Percentiles rank a stretch among this genome's conserved stretches.
Evolutionary conservation across 2,888 invertebrate species (phyloP).

Genomic region (Nomada ruficornis): DNA sequence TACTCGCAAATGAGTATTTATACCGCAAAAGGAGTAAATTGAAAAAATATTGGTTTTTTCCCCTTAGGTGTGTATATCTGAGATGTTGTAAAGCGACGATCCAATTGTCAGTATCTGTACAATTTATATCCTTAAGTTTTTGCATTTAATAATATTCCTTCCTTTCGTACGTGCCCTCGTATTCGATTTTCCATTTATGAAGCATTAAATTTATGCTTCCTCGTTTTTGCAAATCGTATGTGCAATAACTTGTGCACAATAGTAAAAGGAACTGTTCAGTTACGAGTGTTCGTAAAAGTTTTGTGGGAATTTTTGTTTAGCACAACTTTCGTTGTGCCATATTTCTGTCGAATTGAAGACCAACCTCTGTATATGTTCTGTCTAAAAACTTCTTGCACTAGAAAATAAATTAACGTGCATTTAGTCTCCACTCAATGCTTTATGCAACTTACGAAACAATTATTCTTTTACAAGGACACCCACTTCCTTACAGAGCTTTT

Average conservation of each 20-base stretch:
- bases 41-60: neutral
- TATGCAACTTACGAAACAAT: neutral
- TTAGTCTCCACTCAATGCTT: neutral
- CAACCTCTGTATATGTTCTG: too few species aligned
- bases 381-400: neutral
- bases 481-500: neutral
- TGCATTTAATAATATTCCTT: neutral
- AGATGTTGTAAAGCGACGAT: neutral
- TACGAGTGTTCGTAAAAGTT: neutral
- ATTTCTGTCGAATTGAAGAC: neutral
- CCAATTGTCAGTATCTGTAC: neutral
- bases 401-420: neutral
- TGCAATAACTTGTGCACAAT: neutral
- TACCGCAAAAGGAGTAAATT: neutral
- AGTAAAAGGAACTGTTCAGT: too few species aligned
- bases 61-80: neutral
- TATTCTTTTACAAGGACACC: neutral
- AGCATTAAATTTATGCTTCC: constrained; percentile 17
- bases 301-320: neutral
- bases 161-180: constrained; percentile 16
- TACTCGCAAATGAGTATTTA: neutral
- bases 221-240: neutral
- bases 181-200: constrained; percentile 26
- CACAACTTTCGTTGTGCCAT: neutral
- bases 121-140: neutral